These are phyloP conservation scores for Aphelocoma californica DNA, from an alignment of 2,797 vertebrate species.

Conservation along the genomic window DNA sequence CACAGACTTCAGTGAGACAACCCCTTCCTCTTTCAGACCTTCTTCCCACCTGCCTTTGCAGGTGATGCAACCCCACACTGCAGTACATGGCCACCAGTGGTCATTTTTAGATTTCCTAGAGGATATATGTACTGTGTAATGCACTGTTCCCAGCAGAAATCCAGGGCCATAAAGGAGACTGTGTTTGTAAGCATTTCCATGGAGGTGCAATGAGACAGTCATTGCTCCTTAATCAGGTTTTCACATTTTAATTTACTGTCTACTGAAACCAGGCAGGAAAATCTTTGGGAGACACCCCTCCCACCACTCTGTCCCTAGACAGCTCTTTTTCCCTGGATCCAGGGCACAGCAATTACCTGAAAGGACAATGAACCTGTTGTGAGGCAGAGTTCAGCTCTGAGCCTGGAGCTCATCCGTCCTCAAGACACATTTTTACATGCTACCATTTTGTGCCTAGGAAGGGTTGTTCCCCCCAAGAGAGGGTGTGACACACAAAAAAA, in stretches of 20 bases:
- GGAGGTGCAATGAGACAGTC: background rate
- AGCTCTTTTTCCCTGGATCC: background rate
- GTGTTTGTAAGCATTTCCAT: background rate
- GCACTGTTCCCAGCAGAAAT: background rate
- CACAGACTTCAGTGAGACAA: background rate
- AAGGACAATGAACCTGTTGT: background rate
- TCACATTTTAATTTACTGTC: background rate
- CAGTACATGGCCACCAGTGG: background rate
- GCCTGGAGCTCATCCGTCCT: background rate
- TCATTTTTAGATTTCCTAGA: background rate
- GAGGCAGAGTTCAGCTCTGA: background rate
- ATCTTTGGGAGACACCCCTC: background rate
- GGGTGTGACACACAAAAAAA: background rate
- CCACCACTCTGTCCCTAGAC: accelerated
- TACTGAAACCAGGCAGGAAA: background rate
- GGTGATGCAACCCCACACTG: background rate
- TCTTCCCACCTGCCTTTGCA: background rate
- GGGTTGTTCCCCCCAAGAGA: background rate
- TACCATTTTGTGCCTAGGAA: background rate
- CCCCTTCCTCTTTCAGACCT: background rate
- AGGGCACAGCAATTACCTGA: background rate
- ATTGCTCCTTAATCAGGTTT: background rate
- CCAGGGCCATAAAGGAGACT: background rate
- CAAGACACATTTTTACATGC: background rate
- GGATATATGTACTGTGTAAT: background rate